These are phyloP conservation scores for Meleagris gallopavo DNA, from an alignment of 2,113 vertebrate species.

Conservation along the genomic window DNA sequence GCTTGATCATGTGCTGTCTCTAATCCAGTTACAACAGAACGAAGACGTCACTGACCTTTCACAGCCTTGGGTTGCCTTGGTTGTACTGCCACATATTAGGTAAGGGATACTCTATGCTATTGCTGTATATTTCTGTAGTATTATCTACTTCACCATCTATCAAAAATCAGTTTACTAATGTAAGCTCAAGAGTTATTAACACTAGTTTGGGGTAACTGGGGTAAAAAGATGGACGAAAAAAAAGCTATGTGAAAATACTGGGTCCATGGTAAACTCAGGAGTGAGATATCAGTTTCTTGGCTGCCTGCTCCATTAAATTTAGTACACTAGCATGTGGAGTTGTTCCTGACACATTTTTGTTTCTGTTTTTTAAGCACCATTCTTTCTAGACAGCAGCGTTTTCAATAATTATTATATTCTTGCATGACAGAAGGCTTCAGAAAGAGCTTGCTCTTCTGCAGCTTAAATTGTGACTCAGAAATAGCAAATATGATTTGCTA, in stretches of 20 bases:
- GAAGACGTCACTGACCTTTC: conserved; percentile 80
- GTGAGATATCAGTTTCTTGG: not conserved
- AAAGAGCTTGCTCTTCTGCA: not conserved
- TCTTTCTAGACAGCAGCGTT: not conserved
- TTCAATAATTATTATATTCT: not conserved
- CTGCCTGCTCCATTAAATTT: not conserved
- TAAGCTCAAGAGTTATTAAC: not conserved
- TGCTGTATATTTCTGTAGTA: not conserved
- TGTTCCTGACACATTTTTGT: not conserved
- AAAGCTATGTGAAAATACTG: not conserved
- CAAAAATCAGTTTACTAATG: not conserved
- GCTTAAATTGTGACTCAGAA: not conserved
- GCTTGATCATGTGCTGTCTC: conserved; percentile 84
- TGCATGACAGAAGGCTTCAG: not conserved
- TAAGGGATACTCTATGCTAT: conserved; percentile 46
- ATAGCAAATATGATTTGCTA: not conserved
- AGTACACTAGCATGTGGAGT: not conserved
- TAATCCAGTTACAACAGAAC: conserved; percentile 76
- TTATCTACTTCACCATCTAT: not conserved
- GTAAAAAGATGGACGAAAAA: not conserved
- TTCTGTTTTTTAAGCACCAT: not conserved
- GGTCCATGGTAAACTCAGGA: not conserved
- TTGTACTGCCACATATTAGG: conserved; percentile 94
- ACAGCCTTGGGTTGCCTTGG: conserved; percentile 87
- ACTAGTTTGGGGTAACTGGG: not conserved